These are phyloP conservation scores for Piaya cayana DNA, from an alignment of 2,113 vertebrate genomes.

Conservation along the genomic window DNA sequence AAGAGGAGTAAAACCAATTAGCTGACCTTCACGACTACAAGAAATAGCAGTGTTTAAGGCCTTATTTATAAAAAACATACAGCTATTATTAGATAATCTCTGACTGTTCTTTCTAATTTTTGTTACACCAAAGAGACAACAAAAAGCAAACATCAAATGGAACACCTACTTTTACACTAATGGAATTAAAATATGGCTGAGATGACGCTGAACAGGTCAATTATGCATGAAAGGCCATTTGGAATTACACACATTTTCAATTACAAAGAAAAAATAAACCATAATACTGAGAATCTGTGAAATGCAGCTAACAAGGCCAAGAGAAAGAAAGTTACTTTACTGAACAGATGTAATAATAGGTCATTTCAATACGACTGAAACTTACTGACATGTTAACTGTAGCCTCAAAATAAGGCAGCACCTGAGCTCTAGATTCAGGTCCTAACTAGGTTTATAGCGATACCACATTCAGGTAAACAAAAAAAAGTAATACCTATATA, in stretches of 20 bases:
- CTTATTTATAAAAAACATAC: not conserved
- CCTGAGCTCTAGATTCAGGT: not conserved
- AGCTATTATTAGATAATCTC: not conserved
- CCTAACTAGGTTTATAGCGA: rapidly evolving
- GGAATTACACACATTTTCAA: not conserved
- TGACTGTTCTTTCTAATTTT: not conserved
- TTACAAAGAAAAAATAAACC: not conserved
- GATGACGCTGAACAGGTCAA: not conserved
- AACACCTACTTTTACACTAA: not conserved
- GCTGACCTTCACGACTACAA: not conserved
- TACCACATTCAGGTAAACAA: not conserved
- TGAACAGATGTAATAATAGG: not conserved
- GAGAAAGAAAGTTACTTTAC: not conserved
- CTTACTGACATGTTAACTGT: rapidly evolving
- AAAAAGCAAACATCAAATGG: not conserved
- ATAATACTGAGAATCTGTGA: not conserved
- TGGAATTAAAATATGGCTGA: not conserved
- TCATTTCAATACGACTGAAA: rapidly evolving
- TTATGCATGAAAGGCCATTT: not conserved
- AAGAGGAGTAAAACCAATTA: not conserved
- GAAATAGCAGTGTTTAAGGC: not conserved
- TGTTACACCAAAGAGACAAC: not conserved
- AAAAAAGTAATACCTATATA: too few species aligned
- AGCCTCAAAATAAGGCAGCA: not conserved
- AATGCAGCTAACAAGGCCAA: not conserved